Evolutionary conservation across 1,140 invertebrate genomes (phyloP).

Genomic region (Phenacoccus solenopsis): DNA sequence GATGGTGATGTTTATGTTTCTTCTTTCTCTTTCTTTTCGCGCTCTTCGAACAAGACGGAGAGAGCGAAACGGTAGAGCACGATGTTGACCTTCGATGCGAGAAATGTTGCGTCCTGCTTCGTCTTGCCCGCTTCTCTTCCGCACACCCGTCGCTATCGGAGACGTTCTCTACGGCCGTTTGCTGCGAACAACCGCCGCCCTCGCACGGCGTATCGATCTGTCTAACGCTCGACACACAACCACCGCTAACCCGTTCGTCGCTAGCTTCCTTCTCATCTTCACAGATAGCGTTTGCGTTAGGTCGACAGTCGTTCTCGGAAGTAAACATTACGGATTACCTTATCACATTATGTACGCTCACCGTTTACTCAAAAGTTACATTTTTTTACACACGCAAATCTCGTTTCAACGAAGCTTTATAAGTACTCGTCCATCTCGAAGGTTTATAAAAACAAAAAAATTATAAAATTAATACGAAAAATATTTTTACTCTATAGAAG

Average conservation of each 20-base stretch:
- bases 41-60: neutral
- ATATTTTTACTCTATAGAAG: too few relatives aligned
- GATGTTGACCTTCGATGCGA: neutral
- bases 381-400: neutral
- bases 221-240: neutral
- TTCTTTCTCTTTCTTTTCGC: neutral
- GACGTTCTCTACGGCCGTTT: neutral
- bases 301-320: neutral
- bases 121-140: neutral
- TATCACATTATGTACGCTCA: neutral
- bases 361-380: neutral
- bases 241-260: neutral
- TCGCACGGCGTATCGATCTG: neutral
- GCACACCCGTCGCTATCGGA: neutral
- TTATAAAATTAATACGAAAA: too few relatives aligned
- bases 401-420: too few relatives aligned
- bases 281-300: neutral
- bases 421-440: too few relatives aligned
- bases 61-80: neutral
- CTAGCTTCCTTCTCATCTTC: neutral
- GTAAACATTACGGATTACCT: conserved; percentile 2
- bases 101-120: neutral
- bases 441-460: too few relatives aligned
- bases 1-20: neutral
- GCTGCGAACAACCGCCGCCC: neutral